These are phyloP conservation scores for Nymphalis c-album DNA, from an alignment of 2,888 invertebrate species.

Conservation along the genomic window DNA sequence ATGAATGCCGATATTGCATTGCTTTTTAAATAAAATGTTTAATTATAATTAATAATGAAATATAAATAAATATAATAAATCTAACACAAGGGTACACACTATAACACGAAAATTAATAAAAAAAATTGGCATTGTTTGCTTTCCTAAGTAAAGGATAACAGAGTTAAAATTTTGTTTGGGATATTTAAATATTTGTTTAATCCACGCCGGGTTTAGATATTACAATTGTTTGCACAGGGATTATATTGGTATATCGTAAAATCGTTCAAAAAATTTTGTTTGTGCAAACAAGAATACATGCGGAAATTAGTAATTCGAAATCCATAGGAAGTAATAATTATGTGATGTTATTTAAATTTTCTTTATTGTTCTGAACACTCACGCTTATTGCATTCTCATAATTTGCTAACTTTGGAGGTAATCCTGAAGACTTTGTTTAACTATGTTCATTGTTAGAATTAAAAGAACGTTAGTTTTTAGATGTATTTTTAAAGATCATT, in stretches of 20 bases:
- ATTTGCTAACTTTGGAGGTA: no score
- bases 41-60: background rate
- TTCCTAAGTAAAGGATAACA: slow-evolving; percentile 7
- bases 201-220: background rate
- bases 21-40: background rate
- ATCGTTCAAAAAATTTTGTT: background rate
- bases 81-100: background rate
- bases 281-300: background rate
- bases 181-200: slow-evolving; percentile 11
- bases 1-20: background rate
- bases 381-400: no score
- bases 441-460: no score
- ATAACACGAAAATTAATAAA: background rate
- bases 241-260: slow-evolving; percentile 2
- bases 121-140: slow-evolving; percentile 1
- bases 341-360: no score
- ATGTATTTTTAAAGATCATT: no score
- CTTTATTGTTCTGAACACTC: no score
- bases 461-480: no score
- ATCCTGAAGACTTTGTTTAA: no score
- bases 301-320: no score
- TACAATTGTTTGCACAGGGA: background rate
- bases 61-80: no score
- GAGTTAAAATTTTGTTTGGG: slow-evolving; percentile 12
- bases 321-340: no score